Evolutionary conservation across 2,113 vertebrate genomes (phyloP), one percentile per base, ranked within the genome.

Genomic region (Bettongia penicillata): DNA sequence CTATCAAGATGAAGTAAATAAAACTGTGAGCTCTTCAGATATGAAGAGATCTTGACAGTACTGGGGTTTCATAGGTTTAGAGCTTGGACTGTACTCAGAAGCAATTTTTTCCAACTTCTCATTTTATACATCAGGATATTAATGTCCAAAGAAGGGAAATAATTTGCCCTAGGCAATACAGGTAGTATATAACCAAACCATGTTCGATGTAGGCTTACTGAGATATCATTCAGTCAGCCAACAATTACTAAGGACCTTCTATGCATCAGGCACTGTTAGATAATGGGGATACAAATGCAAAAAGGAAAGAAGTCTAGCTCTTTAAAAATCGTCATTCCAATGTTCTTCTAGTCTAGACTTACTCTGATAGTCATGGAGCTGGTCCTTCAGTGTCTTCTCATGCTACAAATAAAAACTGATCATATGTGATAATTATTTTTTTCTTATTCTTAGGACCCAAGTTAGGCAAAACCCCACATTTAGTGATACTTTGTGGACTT

Each of bases 381-480:
- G 49, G 53, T 94, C 90, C 48, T 90, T 48, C 3, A 26, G 47
- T 51, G 14, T 53, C 91, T 51, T 92, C 90, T 14, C 92, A 51
- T 12, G 49, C 50, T 53, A 91, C 11, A 77, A n/a, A 96, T 53
- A 95, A 84, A n/a, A 90, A 68, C 94, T 53, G n/a, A 0, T 53
- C 90, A 51, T 50, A 91, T 26, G 24, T 53, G 24, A 22, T 16
- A 11, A 90, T 94, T 50, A 23, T 47, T 91, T 77, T 95, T 95
- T 92, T 8, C 16, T 24, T 51, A 28, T 92, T 28, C 11, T 93
- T 94, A 91, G 3, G 25, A 52, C 53, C 8, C 25, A 3, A 49
- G 51, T 48, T 96, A 92, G 37, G 16, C 90, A 93, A 93, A 91
- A 43, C 90, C 1, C 90, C 94, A 90, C 7, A 96, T 91, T 43